Conservation (phyloP, 2,113 vertebrate genomes). For the Pongo pygmaeus region DNA sequence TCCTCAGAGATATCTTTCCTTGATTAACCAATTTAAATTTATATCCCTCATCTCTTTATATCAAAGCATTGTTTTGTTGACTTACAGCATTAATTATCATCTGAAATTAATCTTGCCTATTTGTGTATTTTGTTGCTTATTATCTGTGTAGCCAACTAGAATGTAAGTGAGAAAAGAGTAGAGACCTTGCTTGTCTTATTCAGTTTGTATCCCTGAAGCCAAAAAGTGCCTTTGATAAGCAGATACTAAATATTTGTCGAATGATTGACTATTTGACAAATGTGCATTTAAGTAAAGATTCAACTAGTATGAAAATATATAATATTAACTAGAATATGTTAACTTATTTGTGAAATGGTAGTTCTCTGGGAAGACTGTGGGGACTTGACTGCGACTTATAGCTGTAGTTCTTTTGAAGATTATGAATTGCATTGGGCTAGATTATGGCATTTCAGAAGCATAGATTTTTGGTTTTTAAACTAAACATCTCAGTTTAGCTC, state of each 20-base stretch:
- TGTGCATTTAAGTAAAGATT: conserved; percentile 5
- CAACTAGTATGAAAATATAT: background rate
- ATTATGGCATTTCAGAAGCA: background rate
- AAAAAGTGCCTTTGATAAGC: conserved; percentile 21
- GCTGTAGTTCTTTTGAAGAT: background rate
- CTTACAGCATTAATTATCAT: background rate
- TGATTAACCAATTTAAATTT: conserved; percentile 13
- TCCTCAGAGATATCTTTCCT: background rate
- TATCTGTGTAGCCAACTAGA: background rate
- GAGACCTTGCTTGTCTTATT: background rate
- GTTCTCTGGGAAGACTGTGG: background rate
- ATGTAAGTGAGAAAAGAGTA: background rate
- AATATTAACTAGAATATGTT: background rate
- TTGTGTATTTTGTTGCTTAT: conserved; percentile 52
- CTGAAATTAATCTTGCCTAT: conserved; percentile 31
- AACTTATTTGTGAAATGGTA: background rate
- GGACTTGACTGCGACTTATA: background rate
- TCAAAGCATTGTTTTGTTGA: conserved; percentile 24
- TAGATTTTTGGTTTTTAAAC: background rate
- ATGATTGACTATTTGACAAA: conserved; percentile 21
- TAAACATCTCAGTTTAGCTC: background rate
- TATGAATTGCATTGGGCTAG: background rate
- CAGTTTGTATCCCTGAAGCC: background rate
- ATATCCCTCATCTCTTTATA: background rate
- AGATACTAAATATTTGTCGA: conserved; percentile 36